Base-by-base conservation (phyloP, 2,888 invertebrate genomes). In the Yponomeuta sedellus region DNA sequence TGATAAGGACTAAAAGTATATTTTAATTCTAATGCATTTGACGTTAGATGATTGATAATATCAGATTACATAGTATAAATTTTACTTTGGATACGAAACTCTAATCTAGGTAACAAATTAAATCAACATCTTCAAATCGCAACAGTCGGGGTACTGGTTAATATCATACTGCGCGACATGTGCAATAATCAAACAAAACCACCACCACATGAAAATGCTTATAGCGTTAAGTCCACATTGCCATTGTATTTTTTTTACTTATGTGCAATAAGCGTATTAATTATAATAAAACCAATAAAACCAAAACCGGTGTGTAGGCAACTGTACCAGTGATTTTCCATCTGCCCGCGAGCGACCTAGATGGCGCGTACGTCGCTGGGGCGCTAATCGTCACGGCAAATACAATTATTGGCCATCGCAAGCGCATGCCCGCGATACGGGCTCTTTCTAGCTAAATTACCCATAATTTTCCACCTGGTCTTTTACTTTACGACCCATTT, bases 361-460 rank as follows among this genome's bases (percentile, higher is more conserved):
- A 85, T 85, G 86, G 85, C 83, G 72, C 39, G 62, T 12, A 39
- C 34, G 62, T 62, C 62, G 62, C 62, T 77, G 67, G 34, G 69
- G 71, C 71, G 79, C 85, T 89, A 90, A 90, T 85, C 74, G 77
- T 80, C 84, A 82, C 78, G 73, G 84, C 83, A 90, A 88, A 90
- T 85, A 88, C 86, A 85, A 90, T 90, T 89, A 89, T 88, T 86
- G 85, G 78, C 85, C 88, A 77, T 89, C 88, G 77, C 89, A 88
- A 88, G 80, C 85, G 62, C 62, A 34, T 62, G 72, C 70, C 70
- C 74, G 72, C 73, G 16, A 52, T 16, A 69, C 78, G 19, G 20
- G 20, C 58, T 16, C 20, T 12, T 12, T 16, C 44, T 16, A 52
- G 4, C 34, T 8, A 8, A 8, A 34, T 8, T 52, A 4, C 5